Conservation (phyloP, 2,888 invertebrate genomes). For the Nebria salina region DNA sequence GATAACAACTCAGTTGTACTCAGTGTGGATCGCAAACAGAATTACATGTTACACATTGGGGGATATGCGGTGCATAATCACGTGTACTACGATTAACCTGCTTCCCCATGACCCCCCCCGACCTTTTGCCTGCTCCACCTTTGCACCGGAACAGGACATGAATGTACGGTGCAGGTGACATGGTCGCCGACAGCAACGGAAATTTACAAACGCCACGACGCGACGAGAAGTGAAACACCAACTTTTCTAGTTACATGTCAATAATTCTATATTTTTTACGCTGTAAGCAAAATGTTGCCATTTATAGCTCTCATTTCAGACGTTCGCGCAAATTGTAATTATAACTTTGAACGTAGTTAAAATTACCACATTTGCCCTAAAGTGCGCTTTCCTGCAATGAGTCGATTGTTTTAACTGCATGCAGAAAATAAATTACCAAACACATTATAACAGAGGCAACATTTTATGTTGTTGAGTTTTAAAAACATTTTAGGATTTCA, state of each 20-base stretch:
- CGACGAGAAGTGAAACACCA: background rate
- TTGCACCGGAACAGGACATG: constrained; percentile 36
- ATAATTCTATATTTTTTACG: background rate
- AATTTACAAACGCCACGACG: constrained; percentile 5
- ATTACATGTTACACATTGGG: background rate
- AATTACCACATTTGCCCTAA: background rate
- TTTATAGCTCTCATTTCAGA: background rate
- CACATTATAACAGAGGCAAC: no score
- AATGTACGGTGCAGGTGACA: constrained; percentile 28
- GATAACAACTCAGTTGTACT: background rate
- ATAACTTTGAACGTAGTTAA: background rate
- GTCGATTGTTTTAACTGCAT: background rate
- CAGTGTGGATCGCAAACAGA: constrained; percentile 4
- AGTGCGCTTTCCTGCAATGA: background rate
- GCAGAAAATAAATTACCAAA: background rate
- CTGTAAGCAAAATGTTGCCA: background rate
- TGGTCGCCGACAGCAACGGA: constrained; percentile 10
- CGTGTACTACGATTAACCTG: constrained; percentile 18
- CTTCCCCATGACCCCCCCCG: constrained; percentile 6
- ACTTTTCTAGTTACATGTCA: background rate
- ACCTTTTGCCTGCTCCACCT: background rate
- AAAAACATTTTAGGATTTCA: no score
- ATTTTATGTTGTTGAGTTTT: no score
- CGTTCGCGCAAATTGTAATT: background rate
- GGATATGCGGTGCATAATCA: constrained; percentile 42